These are phyloP conservation scores for Apodemus speciosus DNA, from an alignment of 2,113 vertebrate genomes.

Conservation along the genomic window DNA sequence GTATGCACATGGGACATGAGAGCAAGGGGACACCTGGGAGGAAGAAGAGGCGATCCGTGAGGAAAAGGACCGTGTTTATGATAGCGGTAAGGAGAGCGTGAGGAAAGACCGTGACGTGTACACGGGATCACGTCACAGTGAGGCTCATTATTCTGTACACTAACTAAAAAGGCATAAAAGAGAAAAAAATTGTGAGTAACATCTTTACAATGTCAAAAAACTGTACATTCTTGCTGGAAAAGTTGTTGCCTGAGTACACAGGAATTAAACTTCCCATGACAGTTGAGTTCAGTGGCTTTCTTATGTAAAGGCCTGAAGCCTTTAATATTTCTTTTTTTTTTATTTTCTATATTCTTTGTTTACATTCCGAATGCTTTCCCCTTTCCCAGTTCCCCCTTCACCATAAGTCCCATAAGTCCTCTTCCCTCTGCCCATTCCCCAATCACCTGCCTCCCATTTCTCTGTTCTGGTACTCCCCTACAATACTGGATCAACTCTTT, in stretches of 20 bases:
- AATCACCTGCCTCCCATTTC: too few relatives aligned
- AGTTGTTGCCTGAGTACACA: background rate
- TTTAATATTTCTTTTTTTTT: too few relatives aligned
- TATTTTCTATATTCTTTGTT: too few relatives aligned
- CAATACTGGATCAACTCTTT: too few relatives aligned
- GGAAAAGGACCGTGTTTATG: background rate
- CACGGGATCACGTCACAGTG: background rate
- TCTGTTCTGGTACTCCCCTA: too few relatives aligned
- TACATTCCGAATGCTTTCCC: too few relatives aligned
- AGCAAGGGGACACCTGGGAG: background rate
- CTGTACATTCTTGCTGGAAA: background rate
- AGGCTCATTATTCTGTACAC: background rate
- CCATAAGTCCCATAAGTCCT: too few relatives aligned
- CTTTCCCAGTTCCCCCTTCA: too few relatives aligned
- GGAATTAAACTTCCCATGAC: background rate
- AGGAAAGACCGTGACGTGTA: background rate
- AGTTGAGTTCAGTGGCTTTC: background rate
- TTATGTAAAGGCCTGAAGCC: background rate
- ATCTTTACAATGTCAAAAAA: constrained; percentile 9
- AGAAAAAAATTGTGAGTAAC: background rate
- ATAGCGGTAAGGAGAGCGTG: too few relatives aligned
- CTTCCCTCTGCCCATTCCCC: too few relatives aligned
- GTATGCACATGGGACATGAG: background rate
- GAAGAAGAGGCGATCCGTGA: background rate
- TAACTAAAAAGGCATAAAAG: background rate